Percentiles rank a stretch among this genome's conserved stretches.
Evolutionary conservation across 2,113 vertebrate genomes (phyloP).

Genomic region (Lycaon pictus): DNA sequence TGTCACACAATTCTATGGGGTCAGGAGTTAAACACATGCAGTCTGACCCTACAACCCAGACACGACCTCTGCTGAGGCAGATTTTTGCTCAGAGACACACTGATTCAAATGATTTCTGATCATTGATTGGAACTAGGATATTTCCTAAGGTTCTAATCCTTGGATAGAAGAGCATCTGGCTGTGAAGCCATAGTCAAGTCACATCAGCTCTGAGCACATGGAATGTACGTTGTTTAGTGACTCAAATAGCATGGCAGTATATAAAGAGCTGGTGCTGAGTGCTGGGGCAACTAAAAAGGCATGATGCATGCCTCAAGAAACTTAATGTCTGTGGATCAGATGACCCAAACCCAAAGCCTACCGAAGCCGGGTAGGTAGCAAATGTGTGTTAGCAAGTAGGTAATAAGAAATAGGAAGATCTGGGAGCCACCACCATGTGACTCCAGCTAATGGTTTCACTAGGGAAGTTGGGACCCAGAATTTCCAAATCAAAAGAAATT

Average conservation of each 20-base stretch:
- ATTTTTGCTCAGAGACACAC: background rate
- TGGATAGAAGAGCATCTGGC: no score
- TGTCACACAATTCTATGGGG: background rate
- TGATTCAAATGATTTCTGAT: background rate
- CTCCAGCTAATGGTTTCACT: background rate
- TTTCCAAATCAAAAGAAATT: slow-evolving; percentile 8
- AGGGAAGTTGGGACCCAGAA: background rate
- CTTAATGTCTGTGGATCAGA: background rate
- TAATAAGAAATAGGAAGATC: background rate
- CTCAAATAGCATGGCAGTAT: background rate
- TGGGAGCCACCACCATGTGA: background rate
- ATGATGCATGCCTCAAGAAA: background rate
- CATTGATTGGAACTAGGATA: background rate
- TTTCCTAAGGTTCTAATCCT: background rate
- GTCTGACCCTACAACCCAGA: background rate
- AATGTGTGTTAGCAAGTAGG: background rate
- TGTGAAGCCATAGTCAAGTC: background rate
- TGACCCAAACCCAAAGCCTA: background rate
- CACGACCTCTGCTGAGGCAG: background rate
- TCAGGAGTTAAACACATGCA: background rate
- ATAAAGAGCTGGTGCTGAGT: background rate
- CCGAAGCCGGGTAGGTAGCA: background rate
- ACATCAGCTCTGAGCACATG: background rate
- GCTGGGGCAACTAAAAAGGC: background rate
- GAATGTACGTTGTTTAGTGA: background rate